Percentiles rank a stretch among this genome's conserved stretches.
Conservation (phyloP, 2,888 invertebrate genomes). For the Eudemis profundana region DNA sequence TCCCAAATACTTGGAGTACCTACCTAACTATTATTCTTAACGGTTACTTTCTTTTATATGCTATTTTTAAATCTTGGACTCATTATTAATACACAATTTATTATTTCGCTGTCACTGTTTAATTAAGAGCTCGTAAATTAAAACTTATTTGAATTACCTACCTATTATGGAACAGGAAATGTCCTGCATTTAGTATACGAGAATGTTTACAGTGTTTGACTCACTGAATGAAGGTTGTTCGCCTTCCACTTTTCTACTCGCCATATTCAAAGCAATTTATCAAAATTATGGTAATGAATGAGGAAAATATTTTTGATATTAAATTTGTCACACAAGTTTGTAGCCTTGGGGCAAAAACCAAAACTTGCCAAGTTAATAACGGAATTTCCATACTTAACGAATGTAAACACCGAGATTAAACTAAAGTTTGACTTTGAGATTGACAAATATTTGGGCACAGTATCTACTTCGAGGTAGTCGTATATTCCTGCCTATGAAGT, state of each 20-base stretch:
- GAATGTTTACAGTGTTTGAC: background rate
- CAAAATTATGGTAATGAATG: background rate
- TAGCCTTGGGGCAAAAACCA: constrained; percentile 24
- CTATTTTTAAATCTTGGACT: too few species aligned
- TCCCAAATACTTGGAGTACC: too few species aligned
- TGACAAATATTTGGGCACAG: constrained; percentile 34
- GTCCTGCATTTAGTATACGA: background rate
- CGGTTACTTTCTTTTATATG: too few species aligned
- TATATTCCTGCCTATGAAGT: too few species aligned
- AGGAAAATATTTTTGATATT: constrained; percentile 17
- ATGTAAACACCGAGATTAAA: constrained; percentile 40
- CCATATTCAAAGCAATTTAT: background rate
- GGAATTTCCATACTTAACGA: constrained; percentile 42
- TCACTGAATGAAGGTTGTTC: background rate
- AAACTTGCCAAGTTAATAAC: constrained; percentile 42
- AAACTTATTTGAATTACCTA: background rate
- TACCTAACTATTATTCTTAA: too few species aligned
- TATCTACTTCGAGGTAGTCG: background rate
- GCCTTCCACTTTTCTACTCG: background rate
- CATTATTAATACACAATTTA: background rate
- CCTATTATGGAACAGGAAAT: background rate
- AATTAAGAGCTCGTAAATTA: background rate
- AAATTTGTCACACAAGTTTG: constrained; percentile 27
- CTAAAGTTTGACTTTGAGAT: constrained; percentile 43
- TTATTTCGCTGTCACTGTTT: background rate